Evolutionary conservation across 2,888 invertebrate species (phyloP).

Genomic region (Habrosyne pyritoides): DNA sequence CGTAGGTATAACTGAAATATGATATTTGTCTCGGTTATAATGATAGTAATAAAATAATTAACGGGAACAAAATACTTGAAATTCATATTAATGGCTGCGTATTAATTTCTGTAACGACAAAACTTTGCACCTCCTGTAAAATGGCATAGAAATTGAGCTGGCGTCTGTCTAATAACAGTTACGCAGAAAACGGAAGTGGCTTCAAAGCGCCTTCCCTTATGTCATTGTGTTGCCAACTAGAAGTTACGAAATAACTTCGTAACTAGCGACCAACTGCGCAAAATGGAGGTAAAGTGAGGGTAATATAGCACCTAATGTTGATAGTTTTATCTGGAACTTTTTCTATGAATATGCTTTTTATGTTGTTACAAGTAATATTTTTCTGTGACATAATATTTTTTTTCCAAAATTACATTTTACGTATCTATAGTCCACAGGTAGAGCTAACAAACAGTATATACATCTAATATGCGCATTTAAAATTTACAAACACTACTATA

Average conservation of each 20-base stretch:
- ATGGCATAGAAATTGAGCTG: constrained; percentile 47
- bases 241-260: constrained; percentile 65
- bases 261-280: constrained; percentile 58
- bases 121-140: constrained; percentile 40
- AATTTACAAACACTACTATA: no score
- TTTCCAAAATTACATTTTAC: no score
- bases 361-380: constrained; percentile 29
- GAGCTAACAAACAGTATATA: no score
- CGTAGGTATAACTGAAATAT: not conserved
- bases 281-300: constrained; percentile 56
- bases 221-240: constrained; percentile 59
- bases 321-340: constrained; percentile 33
- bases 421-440: no score
- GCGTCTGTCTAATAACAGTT: constrained; percentile 58
- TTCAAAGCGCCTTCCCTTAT: constrained; percentile 60
- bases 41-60: not conserved
- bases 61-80: constrained; percentile 4
- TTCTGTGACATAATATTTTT: constrained; percentile 7
- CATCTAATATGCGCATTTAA: no score
- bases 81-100: constrained; percentile 13
- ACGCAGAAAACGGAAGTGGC: constrained; percentile 62
- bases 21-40: not conserved
- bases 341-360: constrained; percentile 29
- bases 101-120: constrained; percentile 40
- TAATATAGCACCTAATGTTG: constrained; percentile 48